Evolutionary conservation across 1,140 invertebrate genomes (phyloP), one percentile per base, ranked within the genome.

Genomic region (Brachionus calyciflorus): DNA sequence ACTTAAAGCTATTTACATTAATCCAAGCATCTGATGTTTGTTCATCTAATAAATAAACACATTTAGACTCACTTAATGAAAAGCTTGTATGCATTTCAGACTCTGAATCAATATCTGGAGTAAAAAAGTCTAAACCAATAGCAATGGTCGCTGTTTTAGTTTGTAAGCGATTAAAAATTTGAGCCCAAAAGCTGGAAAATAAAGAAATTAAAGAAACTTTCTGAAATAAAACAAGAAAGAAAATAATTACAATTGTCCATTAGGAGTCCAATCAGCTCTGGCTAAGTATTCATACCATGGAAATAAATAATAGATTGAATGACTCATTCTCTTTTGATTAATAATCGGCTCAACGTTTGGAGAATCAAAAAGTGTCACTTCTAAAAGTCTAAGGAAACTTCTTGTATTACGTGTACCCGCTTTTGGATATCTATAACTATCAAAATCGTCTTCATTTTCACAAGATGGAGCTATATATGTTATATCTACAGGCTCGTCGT

Each of bases 281-380:
- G 95, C 91, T 78, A 98, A 87, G 84, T 98, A 98, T 81, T 98
- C 95, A 85, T 91, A 90, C 91, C 92, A 93, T 0, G 92, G 91
- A 82, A 94, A 96, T 70, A 92, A 87, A 7, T 78, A 44, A 17
- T 60, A 73, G 33, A 84, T 55, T 9, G 82, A 80, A 49, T 80
- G 79, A 60, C 78, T 77, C 63, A 84, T 63, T n/a, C 80, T 78
- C 41, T 79, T 79, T 40, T 78, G 75, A 40, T 75, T 40, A 24
- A 80, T 55, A 12, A 55, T 78, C n/a, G 81, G 80, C 14, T 75
- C 65, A n/a, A 12, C 19, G 30, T 26, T 30, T n/a, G 17, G 48
- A 55, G 21, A 9, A 3, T 37, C 5, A 19, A 37, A 28, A 6
- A 93, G 81, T 78, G 88, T 88, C 83, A 98, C 94, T 81, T 94